Conservation (phyloP, 2,888 invertebrate genomes). For the Camptogramma bilineatum region DNA sequence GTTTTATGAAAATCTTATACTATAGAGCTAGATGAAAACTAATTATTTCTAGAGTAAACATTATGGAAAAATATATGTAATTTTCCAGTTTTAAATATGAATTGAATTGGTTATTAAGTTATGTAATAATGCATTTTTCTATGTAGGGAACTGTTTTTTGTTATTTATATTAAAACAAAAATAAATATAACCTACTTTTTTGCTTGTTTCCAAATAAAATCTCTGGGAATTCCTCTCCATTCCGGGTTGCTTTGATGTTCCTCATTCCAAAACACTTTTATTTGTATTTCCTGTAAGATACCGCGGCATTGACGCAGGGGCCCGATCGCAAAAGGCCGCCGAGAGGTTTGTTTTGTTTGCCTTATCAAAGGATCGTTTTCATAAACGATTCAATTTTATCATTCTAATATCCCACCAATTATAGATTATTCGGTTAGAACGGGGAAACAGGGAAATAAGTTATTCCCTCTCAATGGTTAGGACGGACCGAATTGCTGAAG, state of each 20-base stretch:
- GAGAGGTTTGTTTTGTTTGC: constrained; percentile 54
- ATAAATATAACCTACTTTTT: not conserved
- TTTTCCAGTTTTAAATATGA: too few species aligned
- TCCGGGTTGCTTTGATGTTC: constrained; percentile 38
- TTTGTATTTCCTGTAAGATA: constrained; percentile 52
- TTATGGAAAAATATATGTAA: too few species aligned
- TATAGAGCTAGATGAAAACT: not conserved
- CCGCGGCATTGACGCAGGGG: constrained; percentile 42
- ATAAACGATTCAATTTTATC: constrained; percentile 53
- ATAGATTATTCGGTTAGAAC: constrained; percentile 43
- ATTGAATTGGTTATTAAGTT: too few species aligned
- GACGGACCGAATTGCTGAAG: constrained; percentile 27
- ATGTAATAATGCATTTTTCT: too few species aligned
- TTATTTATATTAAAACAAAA: too few species aligned
- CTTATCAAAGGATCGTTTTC: constrained; percentile 58
- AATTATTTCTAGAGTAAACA: not conserved
- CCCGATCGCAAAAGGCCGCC: constrained; percentile 35
- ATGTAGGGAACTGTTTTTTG: too few species aligned
- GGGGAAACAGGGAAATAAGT: constrained; percentile 31
- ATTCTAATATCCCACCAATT: constrained; percentile 50
- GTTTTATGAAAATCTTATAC: not conserved
- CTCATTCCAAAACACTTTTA: constrained; percentile 43
- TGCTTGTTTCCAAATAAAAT: constrained; percentile 21
- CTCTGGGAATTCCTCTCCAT: constrained; percentile 8
- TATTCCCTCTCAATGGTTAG: constrained; percentile 29